These are phyloP conservation scores for Listronotus bonariensis DNA, from an alignment of 1,140 invertebrate genomes.

Conservation along the genomic window DNA sequence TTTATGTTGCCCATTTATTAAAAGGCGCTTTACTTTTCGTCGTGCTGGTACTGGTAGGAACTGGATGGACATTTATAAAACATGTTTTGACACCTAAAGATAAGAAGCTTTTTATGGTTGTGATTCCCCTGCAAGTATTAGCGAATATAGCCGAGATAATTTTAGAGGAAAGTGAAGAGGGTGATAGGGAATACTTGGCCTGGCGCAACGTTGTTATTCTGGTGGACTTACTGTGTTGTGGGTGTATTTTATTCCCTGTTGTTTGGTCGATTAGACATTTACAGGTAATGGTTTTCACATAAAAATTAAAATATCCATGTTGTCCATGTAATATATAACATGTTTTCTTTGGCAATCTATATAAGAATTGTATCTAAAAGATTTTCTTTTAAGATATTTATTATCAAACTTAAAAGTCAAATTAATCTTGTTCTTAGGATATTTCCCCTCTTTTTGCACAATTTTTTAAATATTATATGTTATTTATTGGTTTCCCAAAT, in stretches of 20 bases:
- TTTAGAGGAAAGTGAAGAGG: constrained; percentile 96
- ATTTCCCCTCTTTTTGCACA: too few species aligned
- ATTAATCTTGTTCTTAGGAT: too few species aligned
- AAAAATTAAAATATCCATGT: too few species aligned
- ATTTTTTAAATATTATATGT: too few species aligned
- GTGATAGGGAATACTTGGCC: constrained; percentile 83
- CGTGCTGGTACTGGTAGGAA: constrained; percentile 94
- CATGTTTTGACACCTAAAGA: constrained; percentile 95
- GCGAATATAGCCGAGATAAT: constrained; percentile 98
- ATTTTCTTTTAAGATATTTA: too few species aligned
- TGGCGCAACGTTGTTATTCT: constrained; percentile 95
- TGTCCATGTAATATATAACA: too few species aligned
- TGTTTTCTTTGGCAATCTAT: too few species aligned
- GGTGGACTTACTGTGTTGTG: constrained; percentile 95
- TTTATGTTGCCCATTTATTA: constrained; percentile 93
- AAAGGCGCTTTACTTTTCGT: constrained; percentile 86
- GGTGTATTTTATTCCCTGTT: constrained; percentile 96
- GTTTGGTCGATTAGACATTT: constrained; percentile 94
- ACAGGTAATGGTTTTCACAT: constrained; percentile 56
- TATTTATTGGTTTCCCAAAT: too few species aligned
- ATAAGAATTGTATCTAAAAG: too few species aligned
- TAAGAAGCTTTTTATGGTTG: constrained; percentile 98
- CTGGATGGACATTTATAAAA: constrained; percentile 99
- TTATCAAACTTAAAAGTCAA: too few species aligned
- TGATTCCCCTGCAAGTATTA: constrained; percentile 95